These are phyloP conservation scores for Ectropis crepuscularia DNA, from an alignment of 2,888 invertebrate species.

Conservation along the genomic window DNA sequence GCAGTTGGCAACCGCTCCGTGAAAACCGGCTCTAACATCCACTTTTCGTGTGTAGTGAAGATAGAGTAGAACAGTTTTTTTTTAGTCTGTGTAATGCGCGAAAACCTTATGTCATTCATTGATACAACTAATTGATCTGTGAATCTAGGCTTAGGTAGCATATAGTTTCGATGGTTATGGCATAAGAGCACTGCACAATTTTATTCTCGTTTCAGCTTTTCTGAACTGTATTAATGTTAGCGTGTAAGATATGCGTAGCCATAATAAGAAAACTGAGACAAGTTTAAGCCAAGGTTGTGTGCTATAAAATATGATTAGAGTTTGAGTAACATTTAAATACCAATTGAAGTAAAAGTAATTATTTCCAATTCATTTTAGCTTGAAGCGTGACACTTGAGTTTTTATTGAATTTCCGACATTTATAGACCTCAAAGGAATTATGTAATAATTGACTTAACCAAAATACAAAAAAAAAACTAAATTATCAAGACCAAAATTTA, in stretches of 20 bases:
- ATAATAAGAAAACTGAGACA: constrained; percentile 65
- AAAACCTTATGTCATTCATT: background rate
- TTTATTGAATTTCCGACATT: too few species aligned
- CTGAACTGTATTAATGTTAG: constrained; percentile 57
- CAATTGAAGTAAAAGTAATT: constrained; percentile 18
- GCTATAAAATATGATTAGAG: constrained; percentile 55
- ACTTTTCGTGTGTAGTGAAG: too few species aligned
- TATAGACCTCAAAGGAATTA: too few species aligned
- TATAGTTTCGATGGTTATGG: constrained; percentile 1
- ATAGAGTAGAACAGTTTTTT: too few species aligned
- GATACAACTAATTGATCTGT: constrained; percentile 4
- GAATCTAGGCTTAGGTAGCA: constrained; percentile 9
- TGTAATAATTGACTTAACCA: too few species aligned
- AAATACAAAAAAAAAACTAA: too few species aligned
- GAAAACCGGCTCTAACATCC: too few species aligned
- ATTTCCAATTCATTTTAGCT: background rate
- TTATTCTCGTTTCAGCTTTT: constrained; percentile 31
- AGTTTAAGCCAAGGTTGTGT: constrained; percentile 78
- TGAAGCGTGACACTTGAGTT: too few species aligned
- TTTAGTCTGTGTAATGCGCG: too few species aligned
- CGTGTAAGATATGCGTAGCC: constrained; percentile 67
- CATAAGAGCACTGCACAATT: background rate
- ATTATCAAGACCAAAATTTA: too few species aligned
- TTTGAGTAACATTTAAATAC: constrained; percentile 30
- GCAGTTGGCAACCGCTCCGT: too few species aligned